phyloP scores from a whole-genome alignment of 1,140 invertebrate species.

The Pentalonia nigronervosa region DNA sequence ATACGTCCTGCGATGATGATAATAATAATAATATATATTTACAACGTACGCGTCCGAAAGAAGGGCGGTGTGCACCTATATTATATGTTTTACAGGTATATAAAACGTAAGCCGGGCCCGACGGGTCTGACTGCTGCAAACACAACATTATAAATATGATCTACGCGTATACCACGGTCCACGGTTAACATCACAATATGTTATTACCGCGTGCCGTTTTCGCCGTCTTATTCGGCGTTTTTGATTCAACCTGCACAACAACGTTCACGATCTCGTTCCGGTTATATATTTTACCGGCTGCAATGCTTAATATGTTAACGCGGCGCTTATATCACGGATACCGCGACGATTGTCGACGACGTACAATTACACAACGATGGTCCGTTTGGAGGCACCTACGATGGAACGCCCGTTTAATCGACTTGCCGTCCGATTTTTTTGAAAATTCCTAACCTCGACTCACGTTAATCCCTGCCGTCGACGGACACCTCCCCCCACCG shows the following conservation, averaged over 20 bases:
- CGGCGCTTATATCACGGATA: neutral
- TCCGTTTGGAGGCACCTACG: neutral
- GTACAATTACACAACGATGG: no score
- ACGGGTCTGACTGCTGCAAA: neutral
- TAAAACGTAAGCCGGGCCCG: neutral
- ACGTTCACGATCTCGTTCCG: neutral
- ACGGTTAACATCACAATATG: neutral
- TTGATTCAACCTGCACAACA: neutral
- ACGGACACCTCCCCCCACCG: neutral
- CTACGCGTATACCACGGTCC: neutral
- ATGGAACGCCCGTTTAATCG: neutral
- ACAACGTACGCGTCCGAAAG: neutral
- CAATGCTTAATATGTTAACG: neutral
- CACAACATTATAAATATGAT: neutral
- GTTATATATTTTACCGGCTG: neutral
- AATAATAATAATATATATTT: neutral
- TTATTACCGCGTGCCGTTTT: neutral
- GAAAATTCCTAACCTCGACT: neutral
- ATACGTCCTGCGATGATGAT: neutral
- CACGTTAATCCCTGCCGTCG: neutral
- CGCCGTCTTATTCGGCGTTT: neutral
- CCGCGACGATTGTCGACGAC: neutral
- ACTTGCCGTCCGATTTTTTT: neutral
- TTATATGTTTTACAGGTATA: neutral
- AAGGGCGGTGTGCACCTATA: neutral